Evolutionary conservation across 2,888 invertebrate genomes (phyloP), one percentile per base, ranked within the genome.

Genomic region (Sylvicola fuscatus): DNA sequence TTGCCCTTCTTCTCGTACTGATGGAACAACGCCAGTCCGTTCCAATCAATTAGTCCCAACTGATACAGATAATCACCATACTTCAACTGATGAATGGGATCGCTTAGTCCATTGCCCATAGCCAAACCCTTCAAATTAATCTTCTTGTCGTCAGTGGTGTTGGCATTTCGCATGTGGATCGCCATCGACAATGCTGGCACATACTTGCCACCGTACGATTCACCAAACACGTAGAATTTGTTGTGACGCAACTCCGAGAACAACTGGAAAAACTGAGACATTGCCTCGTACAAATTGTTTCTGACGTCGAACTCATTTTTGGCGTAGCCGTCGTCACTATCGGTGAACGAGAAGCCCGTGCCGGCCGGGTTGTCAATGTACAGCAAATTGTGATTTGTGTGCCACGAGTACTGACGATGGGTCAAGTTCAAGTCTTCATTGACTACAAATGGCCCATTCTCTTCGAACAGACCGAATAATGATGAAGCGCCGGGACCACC

Each of bases 301-400:
- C 80, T 89, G 2, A 92, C 81, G 50, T 78, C 73, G 1, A 67
- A 70, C 55, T 90, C 77, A 52, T 82, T 76, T 4, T 61, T 69
- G 8, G 80, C 79, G 56, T 80, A 90, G 0, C 90, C 89, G 37
- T 56, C 66, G 14, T 75, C 71, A 37, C 68, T 57, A 3, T 73
- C 68, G 0, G 90, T 87, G 48, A 87, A 90, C 57, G 90, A 90
- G 51, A 78, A 93, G 0, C 92, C 92, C 2, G 87, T 80, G 2
- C 89, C 87, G 1, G 84, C 92, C 0, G 92, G 92, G 55, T 87
- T 92, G 53, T 93, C 92, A 37, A 93, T 79, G 52, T 83, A 93
- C 37, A 93, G 67, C 30, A 92, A 57, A 45, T 78, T 74, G 52
- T 83, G 82, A 8, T 70, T 71, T 29, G 68, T 58, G 37, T 72